These are phyloP conservation scores for Falco punctatus DNA, from an alignment of 2,113 vertebrate genomes.

Conservation along the genomic window DNA sequence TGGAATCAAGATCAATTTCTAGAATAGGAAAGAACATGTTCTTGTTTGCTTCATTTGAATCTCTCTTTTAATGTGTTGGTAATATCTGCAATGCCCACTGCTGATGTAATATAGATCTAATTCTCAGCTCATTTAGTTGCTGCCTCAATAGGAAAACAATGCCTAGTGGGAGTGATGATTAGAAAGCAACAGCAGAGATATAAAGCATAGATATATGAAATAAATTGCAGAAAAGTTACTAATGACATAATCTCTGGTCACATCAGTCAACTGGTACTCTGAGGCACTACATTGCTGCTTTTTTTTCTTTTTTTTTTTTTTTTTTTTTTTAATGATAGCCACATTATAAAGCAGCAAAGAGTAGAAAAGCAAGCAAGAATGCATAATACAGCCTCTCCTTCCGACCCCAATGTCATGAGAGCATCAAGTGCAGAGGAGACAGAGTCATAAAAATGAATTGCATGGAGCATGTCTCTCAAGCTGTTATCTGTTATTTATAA, in stretches of 20 bases:
- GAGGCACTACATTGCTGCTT: background rate
- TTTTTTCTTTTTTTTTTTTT: background rate
- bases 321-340: background rate
- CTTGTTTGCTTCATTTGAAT: conserved; percentile 58
- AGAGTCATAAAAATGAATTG: conserved; percentile 35
- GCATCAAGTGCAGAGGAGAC: background rate
- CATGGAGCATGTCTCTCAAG: conserved; percentile 24
- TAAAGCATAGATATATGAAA: conserved; percentile 36
- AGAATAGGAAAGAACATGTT: conserved; percentile 30
- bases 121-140: conserved; percentile 69
- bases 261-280: conserved; percentile 32
- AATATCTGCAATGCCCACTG: conserved; percentile 56
- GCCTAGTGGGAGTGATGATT: conserved; percentile 72
- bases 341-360: background rate
- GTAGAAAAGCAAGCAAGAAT: background rate
- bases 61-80: conserved; percentile 62
- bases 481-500: conserved; percentile 59
- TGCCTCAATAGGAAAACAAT: conserved; percentile 60
- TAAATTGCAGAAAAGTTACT: conserved; percentile 34
- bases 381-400: background rate
- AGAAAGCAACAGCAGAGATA: conserved; percentile 61
- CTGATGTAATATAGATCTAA: conserved; percentile 63
- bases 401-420: background rate
- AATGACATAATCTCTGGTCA: conserved; percentile 21
- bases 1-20: conserved; percentile 8